phyloP scores from a whole-genome alignment of 2,888 invertebrate genomes.

The Machimus atricapillus region DNA sequence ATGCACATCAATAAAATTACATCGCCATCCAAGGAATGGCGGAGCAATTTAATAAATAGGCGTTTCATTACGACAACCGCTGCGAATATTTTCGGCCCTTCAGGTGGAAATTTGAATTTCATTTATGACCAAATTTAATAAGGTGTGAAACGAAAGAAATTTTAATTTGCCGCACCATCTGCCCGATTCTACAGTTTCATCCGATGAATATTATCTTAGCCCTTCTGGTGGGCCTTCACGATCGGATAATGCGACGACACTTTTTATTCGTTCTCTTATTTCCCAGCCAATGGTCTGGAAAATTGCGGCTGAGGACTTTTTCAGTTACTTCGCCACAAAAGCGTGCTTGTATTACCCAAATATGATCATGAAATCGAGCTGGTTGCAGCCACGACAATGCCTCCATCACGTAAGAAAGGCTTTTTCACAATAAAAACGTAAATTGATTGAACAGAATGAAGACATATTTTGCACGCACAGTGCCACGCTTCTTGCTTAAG shows the following conservation, averaged over 20 bases:
- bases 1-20: background rate
- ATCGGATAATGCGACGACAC: conserved; percentile 7
- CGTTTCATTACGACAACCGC: background rate
- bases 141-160: conserved; percentile 32
- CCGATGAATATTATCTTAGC: background rate
- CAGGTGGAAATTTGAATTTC: background rate
- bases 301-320: conserved; percentile 30
- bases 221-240: background rate
- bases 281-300: conserved; percentile 28
- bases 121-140: conserved; percentile 28
- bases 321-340: background rate
- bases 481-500: background rate
- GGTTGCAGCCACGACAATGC: background rate
- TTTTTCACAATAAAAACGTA: background rate
- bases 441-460: background rate
- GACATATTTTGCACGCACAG: background rate
- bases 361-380: background rate
- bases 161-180: conserved; percentile 33
- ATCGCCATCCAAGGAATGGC: background rate
- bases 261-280: conserved; percentile 33
- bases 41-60: conserved; percentile 5
- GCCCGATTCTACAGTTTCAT: background rate
- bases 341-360: conserved; percentile 9
- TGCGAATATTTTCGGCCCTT: background rate
- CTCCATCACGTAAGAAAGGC: background rate